Evolutionary conservation across 2,113 vertebrate species (phyloP).

Genomic region (Sturnus vulgaris): DNA sequence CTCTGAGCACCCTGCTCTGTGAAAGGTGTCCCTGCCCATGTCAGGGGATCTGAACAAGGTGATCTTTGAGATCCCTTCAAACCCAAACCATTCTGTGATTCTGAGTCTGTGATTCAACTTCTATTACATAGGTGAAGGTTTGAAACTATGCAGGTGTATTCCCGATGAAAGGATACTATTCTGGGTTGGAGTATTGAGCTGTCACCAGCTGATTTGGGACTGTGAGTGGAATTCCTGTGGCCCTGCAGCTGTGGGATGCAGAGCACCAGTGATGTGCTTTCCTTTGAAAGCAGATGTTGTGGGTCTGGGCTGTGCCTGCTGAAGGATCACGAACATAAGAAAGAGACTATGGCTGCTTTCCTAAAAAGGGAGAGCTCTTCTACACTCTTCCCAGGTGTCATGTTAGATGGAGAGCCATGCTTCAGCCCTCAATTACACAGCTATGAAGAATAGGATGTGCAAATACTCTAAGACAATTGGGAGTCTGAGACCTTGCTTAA

Average conservation of each 20-base stretch:
- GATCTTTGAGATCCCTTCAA: neutral
- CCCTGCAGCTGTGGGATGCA: neutral
- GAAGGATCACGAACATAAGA: neutral
- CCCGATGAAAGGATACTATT: neutral
- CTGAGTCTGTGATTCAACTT: neutral
- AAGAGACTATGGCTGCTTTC: neutral
- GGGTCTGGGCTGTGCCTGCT: neutral
- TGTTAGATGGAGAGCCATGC: neutral
- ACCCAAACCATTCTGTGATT: neutral
- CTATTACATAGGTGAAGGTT: neutral
- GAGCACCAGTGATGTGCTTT: neutral
- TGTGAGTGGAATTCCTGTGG: neutral
- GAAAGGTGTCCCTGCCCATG: neutral
- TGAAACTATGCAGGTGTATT: neutral
- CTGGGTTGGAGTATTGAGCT: neutral
- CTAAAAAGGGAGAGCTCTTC: neutral
- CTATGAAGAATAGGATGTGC: neutral
- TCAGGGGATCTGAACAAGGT: neutral
- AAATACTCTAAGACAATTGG: neutral
- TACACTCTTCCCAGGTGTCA: neutral
- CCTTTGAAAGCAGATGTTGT: neutral
- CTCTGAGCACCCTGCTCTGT: neutral
- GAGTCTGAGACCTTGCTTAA: conserved; percentile 1
- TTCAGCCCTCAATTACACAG: neutral
- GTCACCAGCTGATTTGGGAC: neutral